These are phyloP conservation scores for Myrmecophaga tridactyla DNA, from an alignment of 2,113 vertebrate genomes.

Conservation along the genomic window DNA sequence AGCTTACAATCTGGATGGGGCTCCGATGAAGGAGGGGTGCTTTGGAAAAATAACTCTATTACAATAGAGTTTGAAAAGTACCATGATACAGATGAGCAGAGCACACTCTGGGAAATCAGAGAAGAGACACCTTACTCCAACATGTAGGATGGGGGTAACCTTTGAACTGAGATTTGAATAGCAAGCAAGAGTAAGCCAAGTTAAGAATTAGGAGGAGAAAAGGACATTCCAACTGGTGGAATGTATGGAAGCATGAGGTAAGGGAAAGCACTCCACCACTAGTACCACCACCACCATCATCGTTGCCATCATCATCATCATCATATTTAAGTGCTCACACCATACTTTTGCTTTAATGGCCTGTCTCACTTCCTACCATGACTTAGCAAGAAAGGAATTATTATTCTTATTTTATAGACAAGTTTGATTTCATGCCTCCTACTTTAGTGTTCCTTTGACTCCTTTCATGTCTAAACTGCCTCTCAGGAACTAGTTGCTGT, in stretches of 20 bases:
- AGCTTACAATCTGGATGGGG: neutral
- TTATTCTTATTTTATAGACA: neutral
- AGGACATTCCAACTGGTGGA: neutral
- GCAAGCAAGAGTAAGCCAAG: neutral
- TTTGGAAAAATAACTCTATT: neutral
- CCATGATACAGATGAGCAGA: neutral
- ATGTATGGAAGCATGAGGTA: neutral
- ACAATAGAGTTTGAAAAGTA: neutral
- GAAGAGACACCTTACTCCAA: neutral
- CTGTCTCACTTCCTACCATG: neutral
- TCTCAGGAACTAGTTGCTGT: neutral
- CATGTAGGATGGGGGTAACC: neutral
- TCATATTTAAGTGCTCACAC: neutral
- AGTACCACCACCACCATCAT: rapidly evolving
- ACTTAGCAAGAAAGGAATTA: neutral
- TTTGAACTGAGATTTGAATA: neutral
- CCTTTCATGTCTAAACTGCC: neutral
- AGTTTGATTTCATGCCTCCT: neutral
- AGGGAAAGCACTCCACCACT: rapidly evolving
- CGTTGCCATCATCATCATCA: neutral
- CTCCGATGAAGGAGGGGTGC: neutral
- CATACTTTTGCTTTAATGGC: neutral
- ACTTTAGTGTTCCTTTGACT: neutral
- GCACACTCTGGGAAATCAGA: neutral
- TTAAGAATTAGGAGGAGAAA: neutral